Conservation (phyloP, 1,140 invertebrate genomes). For the Leptoteleia sp. region DNA sequence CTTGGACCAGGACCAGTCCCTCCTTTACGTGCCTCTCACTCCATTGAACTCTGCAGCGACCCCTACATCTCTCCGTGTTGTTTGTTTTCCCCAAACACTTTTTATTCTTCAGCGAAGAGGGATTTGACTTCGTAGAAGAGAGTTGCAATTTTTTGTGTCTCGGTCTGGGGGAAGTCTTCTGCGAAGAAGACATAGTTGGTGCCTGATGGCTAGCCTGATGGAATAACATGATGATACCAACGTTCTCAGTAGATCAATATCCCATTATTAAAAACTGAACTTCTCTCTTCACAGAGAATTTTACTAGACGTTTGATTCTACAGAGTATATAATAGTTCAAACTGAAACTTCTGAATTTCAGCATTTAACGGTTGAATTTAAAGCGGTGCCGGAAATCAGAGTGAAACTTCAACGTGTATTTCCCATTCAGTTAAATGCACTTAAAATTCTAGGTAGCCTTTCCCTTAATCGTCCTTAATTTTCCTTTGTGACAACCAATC, state of each 20-base stretch:
- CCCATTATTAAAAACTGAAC: conserved; percentile 16
- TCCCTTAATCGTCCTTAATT: too few relatives aligned
- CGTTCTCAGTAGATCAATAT: conserved; percentile 14
- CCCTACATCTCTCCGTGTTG: conserved; percentile 72
- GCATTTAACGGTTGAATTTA: too few relatives aligned
- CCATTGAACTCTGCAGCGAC: conserved; percentile 79
- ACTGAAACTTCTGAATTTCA: too few relatives aligned
- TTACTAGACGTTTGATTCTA: too few relatives aligned
- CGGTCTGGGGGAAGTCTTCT: conserved; percentile 74
- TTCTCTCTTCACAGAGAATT: too few relatives aligned
- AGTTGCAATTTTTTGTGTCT: conserved; percentile 73
- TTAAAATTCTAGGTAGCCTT: too few relatives aligned
- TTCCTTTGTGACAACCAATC: neutral
- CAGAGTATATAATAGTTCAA: too few relatives aligned
- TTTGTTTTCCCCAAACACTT: conserved; percentile 38
- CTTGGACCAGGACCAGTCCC: conserved; percentile 78
- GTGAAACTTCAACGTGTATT: too few relatives aligned
- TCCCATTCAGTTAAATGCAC: too few relatives aligned
- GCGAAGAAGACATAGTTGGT: conserved; percentile 77
- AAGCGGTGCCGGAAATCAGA: too few relatives aligned
- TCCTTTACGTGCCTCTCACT: conserved; percentile 80
- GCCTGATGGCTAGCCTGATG: conserved; percentile 73
- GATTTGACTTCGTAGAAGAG: conserved; percentile 61
- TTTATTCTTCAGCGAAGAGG: conserved; percentile 53
- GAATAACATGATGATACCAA: conserved; percentile 75